Evolutionary conservation across 2,797 vertebrate genomes (phyloP), one percentile per base, ranked within the genome.

Genomic region (Anguilla pacifica): DNA sequence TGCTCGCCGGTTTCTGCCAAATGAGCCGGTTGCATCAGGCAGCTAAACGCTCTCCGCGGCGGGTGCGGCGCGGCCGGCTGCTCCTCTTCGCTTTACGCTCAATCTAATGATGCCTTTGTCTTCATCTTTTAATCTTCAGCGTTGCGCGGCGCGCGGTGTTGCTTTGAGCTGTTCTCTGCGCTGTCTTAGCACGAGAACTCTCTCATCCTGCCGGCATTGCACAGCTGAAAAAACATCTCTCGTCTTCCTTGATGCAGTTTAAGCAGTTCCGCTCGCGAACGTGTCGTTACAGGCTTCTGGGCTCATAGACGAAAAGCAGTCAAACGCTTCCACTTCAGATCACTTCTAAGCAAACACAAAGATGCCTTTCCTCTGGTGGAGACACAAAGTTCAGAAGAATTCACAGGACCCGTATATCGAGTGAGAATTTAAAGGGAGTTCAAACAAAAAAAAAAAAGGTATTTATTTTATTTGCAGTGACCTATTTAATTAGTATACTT

Each of bases 401-500:
- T 79, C 35, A 79, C 17, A 19, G 19, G 74, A 79, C 74, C 39
- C 74, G 35, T 35, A 46, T 3, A 46, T 13, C 6, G 31, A 79
- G 77, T 13, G 39, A 7, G 77, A 81, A 81, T 81, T 81, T 81
- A 46, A 49, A 81, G 39, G 39, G 43, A 49, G 77, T 81, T 81
- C 17, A 81, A 81, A 10, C 39, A 3, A 81, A 2, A 57, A 15
- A 49, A 13, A 57, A 15, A 81, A n/a, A 17, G 19, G 19, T 77
- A 72, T 28, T 77, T 39, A 77, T 81, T 81, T 81, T n/a, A 25
- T 81, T 7, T 81, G 77, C 19, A 9, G 39, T 25, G 43, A 25
- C 77, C 77, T 81, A 81, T 81, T 81, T 81, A 81, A 81, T 81
- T 81, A 49, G 77, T 19, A 81, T 81, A 81, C 31, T 81, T 49